Conservation (phyloP, 2,888 invertebrate species). For the Macrophya annulata region DNA sequence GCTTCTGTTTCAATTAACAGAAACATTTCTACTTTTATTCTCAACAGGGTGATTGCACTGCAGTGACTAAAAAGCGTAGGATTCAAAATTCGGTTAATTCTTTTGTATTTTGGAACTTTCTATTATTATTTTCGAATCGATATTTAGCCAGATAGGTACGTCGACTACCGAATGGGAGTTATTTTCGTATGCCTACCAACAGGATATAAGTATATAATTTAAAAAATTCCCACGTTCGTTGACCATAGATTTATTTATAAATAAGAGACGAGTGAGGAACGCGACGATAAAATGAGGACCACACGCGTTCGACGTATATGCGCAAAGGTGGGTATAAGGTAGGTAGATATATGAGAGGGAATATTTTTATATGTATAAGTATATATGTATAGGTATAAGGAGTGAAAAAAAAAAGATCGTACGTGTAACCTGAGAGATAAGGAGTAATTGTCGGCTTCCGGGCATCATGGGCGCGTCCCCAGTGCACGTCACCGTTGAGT, state of each 20-base stretch:
- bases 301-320: constrained; percentile 36
- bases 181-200: background rate
- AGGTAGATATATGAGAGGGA: background rate
- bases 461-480: constrained; percentile 5
- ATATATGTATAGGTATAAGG: background rate
- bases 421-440: constrained; percentile 45
- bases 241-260: constrained; percentile 30
- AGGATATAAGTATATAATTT: constrained; percentile 11
- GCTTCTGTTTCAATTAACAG: background rate
- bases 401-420: constrained; percentile 35
- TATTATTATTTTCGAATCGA: background rate
- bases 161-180: background rate
- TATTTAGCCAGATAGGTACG: background rate
- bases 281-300: constrained; percentile 17
- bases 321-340: constrained; percentile 2
- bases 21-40: background rate
- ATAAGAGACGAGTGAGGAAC: constrained; percentile 1
- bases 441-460: constrained; percentile 48
- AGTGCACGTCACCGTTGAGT: constrained; percentile 69
- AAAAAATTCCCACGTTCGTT: constrained; percentile 37
- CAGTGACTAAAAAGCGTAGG: background rate
- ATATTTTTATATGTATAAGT: background rate
- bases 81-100: background rate
- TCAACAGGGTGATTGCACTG: background rate
- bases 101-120: background rate